Evolutionary conservation across 2,888 invertebrate species (phyloP).

Genomic region (Trichogramma evanescens): DNA sequence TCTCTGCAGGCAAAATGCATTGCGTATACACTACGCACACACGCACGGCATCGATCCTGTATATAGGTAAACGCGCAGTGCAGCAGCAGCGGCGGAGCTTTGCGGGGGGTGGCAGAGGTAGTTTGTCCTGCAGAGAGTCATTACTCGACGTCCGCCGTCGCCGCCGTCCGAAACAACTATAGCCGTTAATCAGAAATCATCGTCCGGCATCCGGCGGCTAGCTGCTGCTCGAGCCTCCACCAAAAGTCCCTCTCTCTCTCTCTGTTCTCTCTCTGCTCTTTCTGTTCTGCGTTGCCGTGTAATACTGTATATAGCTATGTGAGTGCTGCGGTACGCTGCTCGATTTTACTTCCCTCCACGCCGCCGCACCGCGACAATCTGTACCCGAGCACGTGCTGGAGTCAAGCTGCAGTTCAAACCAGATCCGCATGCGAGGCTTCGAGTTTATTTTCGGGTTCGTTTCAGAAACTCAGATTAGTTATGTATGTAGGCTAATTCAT

Average conservation of each 20-base stretch:
- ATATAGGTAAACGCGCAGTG: slow-evolving; percentile 28
- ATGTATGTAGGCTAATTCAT: too few species aligned
- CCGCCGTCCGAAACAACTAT: slow-evolving; percentile 43
- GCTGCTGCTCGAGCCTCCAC: neutral
- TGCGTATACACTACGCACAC: neutral
- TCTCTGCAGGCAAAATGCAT: neutral
- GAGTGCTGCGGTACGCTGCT: neutral
- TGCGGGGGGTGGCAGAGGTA: too few species aligned
- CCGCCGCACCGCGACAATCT: neutral
- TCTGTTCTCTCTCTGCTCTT: neutral
- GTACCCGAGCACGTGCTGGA: too few species aligned
- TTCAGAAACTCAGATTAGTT: too few species aligned
- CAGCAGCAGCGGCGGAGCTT: slow-evolving; percentile 16
- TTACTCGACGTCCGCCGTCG: slow-evolving; percentile 45
- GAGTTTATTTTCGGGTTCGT: too few species aligned
- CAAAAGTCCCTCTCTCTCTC: neutral
- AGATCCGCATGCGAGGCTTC: too few species aligned
- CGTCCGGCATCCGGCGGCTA: slow-evolving; percentile 22
- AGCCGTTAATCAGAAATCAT: slow-evolving; percentile 47
- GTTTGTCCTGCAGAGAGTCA: slow-evolving; percentile 40
- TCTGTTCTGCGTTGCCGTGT: neutral
- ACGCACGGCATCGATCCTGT: slow-evolving; percentile 19
- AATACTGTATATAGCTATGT: neutral
- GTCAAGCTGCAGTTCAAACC: too few species aligned
- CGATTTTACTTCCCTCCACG: neutral